Conservation (phyloP, 1,140 invertebrate genomes). For the Acromyrmex heyeri region DNA sequence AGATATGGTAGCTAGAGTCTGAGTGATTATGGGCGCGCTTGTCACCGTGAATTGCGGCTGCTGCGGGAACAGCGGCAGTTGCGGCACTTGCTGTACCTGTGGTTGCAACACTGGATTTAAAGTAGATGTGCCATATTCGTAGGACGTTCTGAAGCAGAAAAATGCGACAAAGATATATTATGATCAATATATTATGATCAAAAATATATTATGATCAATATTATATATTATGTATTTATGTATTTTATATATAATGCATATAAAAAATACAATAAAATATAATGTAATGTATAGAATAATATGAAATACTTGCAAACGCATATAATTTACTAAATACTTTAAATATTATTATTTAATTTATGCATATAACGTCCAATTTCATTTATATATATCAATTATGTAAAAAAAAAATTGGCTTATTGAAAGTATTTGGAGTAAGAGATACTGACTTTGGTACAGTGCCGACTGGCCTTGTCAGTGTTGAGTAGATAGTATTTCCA, state of each 20-base stretch:
- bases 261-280: background rate
- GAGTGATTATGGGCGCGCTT: slow-evolving; percentile 93
- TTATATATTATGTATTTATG: too few species aligned
- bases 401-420: background rate
- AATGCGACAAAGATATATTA: too few species aligned
- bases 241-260: background rate
- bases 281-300: background rate
- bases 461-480: slow-evolving; percentile 91
- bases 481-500: slow-evolving; percentile 91
- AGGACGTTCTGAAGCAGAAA: slow-evolving; percentile 88
- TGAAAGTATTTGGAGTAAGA: background rate
- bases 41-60: slow-evolving; percentile 92
- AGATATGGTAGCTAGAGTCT: slow-evolving; percentile 93
- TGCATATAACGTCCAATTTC: background rate
- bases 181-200: background rate
- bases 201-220: background rate
- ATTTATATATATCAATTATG: background rate
- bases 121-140: slow-evolving; percentile 91
- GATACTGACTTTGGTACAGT: slow-evolving; percentile 87
- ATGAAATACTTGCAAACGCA: background rate
- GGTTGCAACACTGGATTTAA: slow-evolving; percentile 85
- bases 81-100: slow-evolving; percentile 86
- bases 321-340: slow-evolving; percentile 10
- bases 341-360: background rate
- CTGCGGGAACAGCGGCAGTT: slow-evolving; percentile 87